Evolutionary conservation across 2,888 invertebrate species (phyloP), one percentile per base, ranked within the genome.

Genomic region (Gandaritis pyraliata): DNA sequence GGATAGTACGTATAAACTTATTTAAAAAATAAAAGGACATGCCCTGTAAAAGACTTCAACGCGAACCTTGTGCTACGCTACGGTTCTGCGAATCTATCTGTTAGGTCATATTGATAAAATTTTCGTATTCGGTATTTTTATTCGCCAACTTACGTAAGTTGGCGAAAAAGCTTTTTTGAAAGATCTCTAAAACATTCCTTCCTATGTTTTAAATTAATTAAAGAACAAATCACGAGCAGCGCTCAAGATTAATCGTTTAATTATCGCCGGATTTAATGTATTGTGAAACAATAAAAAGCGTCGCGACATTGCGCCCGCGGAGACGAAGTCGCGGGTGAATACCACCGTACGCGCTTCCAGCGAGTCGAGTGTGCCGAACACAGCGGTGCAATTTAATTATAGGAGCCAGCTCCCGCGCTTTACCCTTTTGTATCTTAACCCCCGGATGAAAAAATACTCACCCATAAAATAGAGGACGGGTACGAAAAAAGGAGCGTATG

Each of bases 381-480:
- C 74, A 80, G 77, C 82, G 80, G 77, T 90, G 91, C 93, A 91
- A 93, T 93, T 93, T 93, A 93, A 93, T 93, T 93, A 93, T 89
- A 86, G 76, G 67, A 83, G 82, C 83, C 80, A 76, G 85, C 85
- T 84, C 87, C 86, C 87, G 85, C 86, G 88, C 80, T 92, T 92
- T 90, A 93, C 93, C 93, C 93, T 91, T 93, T 93, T 93, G 93
- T 92, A 92, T 90, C 90, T 89, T 92, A 91, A 88, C 93, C 92
- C 92, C 85, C 88, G 85, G 87, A 86, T 87, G 86, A 91, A 90
- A 92, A 92, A 92, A 92, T 90, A 85, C 92, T 90, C 91, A 89
- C 92, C 91, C 91, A 91, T 91, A 91, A 90, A 90, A 88, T 89
- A 91, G 90, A 90, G 88, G 90, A 91, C 90, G 90, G 91, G 90